phyloP scores from a whole-genome alignment of 2,888 invertebrate species.

The Paralinhomoeus sp. region DNA sequence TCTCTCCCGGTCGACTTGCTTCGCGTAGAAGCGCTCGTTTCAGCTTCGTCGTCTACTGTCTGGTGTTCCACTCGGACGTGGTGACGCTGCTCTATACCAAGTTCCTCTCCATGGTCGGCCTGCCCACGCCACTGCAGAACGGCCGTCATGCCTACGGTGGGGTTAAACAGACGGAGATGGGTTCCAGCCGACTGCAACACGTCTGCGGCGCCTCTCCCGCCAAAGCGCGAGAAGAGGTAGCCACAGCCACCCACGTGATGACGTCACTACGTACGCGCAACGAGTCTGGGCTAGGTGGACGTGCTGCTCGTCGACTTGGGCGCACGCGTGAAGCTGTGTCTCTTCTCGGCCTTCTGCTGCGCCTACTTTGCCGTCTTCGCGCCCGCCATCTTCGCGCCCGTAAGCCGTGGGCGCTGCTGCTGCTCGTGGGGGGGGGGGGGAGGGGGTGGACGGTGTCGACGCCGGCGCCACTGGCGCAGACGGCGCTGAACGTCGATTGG shows the following conservation, averaged over 20 bases:
- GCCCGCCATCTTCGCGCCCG: constrained; percentile 68
- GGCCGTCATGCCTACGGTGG: no score
- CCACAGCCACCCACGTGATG: no score
- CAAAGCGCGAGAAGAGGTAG: constrained; percentile 46
- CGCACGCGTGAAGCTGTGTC: constrained; percentile 50
- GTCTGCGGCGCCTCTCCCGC: constrained; percentile 29
- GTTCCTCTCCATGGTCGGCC: no score
- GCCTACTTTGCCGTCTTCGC: constrained; percentile 70
- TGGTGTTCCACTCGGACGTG: constrained; percentile 10
- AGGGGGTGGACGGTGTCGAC: no score
- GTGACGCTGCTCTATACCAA: not conserved
- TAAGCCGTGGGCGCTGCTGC: constrained; percentile 22
- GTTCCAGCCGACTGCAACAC: constrained; percentile 14
- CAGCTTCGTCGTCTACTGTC: constrained; percentile 26
- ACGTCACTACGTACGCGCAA: no score
- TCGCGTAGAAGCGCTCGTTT: constrained; percentile 8
- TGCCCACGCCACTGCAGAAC: no score
- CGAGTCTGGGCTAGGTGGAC: no score
- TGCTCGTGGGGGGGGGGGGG: no score
- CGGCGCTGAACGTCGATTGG: constrained; percentile 48
- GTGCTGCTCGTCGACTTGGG: constrained; percentile 64
- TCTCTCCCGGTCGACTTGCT: no score
- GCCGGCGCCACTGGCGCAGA: no score
- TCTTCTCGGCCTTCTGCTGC: constrained; percentile 57
- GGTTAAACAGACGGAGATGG: no score